Base-by-base conservation (phyloP, 2,113 vertebrate genomes). In the Sceloporus undulatus region DNA sequence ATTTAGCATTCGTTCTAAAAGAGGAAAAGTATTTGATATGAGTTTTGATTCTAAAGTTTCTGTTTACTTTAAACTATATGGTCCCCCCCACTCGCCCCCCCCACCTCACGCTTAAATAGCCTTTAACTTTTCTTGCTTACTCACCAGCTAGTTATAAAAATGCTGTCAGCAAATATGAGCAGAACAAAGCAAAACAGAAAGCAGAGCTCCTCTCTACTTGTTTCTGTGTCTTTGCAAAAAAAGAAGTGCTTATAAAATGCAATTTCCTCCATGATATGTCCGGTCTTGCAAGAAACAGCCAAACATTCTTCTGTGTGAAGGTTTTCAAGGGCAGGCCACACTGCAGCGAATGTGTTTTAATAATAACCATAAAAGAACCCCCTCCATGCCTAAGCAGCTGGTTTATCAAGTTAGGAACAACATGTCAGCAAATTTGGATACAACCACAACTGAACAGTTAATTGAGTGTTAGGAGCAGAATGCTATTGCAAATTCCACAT, bases 371-470 rank as follows among this genome's bases (percentile, higher is more conserved):
- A 91, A 94, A 95, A 25, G 91, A 95, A 82, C 71, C 1, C 78
- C 13, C 74, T 74, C 48, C 79, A n/a, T n/a, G 19, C 56, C 21
- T 25, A 85, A 87, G 74, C 48, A 79, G 89, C 74, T 87, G 87
- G 89, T 88, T 93, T 90, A 90, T 94, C 89, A 87, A 91, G 92
- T 95, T 94, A 92, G 89, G 93, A 95, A 94, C 92, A 92, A 94
- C 90, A 89, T 85, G 88, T 95, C 94, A 95, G 94, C 93, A 95
- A 92, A 94, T 94, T 62, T 92, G 92, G 82, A 90, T 90, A 91
- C 79, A 66, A 79, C 25, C 74, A 0, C 88, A 54, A 87, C 70
- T 77, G 92, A 91, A 91, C 80, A 91, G 89, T 86, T 88, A 79
- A 91, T n/a, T 73, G 73, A 88, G 91, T 85, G 83, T 86, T 86